Conservation (phyloP, 2,888 invertebrate species). For the Macaria notata region DNA sequence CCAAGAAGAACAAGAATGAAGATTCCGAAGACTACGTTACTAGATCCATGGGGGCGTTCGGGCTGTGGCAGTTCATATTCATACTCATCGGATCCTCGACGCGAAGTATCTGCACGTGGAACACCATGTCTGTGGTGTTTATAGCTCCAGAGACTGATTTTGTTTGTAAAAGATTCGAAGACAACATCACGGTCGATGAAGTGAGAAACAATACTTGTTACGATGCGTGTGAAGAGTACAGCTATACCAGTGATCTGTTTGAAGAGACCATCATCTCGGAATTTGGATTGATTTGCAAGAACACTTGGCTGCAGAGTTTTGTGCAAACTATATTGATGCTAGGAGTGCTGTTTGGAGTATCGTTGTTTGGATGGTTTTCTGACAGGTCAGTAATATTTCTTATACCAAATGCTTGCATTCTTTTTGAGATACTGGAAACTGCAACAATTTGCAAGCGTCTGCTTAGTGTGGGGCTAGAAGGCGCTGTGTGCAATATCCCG, state of each 20-base stretch:
- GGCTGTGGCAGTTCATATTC: conserved; percentile 48
- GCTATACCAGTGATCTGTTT: conserved; percentile 42
- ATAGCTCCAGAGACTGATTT: conserved; percentile 53
- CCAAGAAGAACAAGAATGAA: conserved; percentile 17
- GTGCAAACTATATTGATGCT: conserved; percentile 55
- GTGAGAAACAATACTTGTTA: conserved; percentile 51
- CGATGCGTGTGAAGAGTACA: conserved; percentile 48
- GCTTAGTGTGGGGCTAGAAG: too few relatives aligned
- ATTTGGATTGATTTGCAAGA: conserved; percentile 53
- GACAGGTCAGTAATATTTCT: conserved; percentile 49
- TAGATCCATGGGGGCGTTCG: conserved; percentile 54
- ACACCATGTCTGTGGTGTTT: conserved; percentile 48
- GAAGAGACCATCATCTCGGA: conserved; percentile 47
- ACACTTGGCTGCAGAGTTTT: conserved; percentile 55
- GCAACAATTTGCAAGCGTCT: too few relatives aligned
- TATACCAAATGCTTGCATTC: too few relatives aligned
- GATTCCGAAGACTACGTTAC: conserved; percentile 52
- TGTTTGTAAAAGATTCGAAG: conserved; percentile 42
- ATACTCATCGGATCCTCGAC: conserved; percentile 35
- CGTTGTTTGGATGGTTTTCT: conserved; percentile 57
- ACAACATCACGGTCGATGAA: conserved; percentile 30
- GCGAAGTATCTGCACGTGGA: conserved; percentile 48
- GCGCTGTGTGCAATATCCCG: too few relatives aligned
- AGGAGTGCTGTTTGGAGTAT: conserved; percentile 50
- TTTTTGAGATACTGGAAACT: too few relatives aligned